Evolutionary conservation across 2,888 invertebrate genomes (phyloP), one percentile per base, ranked within the genome.

Genomic region (Drosophila infuscata): DNA sequence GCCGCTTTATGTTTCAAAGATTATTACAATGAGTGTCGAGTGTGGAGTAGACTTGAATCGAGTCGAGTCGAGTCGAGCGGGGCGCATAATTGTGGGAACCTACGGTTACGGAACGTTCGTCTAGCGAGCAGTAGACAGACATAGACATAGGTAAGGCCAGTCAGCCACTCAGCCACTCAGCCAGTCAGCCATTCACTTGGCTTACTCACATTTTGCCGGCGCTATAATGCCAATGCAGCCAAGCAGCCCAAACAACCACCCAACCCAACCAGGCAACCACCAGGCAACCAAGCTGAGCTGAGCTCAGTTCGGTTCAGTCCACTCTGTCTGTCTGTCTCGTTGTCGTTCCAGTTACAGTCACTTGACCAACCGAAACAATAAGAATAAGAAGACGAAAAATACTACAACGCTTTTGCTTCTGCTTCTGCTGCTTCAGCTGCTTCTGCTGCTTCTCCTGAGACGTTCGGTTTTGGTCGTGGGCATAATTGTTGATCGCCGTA

Each of bases 321-420:
- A 71, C 62, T 74, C 68, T 66, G 77, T 75, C 72, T 46, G 75
- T 66, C 73, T 46, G 71, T 71, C 68, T 74, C 62, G 68, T 74
- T 74, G 76, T 85, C 89, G 91, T 91, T 88, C 88, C 91, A 92
- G 92, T 93, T 93, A 91, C 92, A 92, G 92, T 91, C 92, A 92
- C 92, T 92, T 92, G 92, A 91, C 92, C 92, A 92, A 93, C 92
- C 92, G 92, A 92, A 92, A 92, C 92, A 91, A 78, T 82, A 89
- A 89, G 91, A 92, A 91, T 91, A 84, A 88, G 74, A 79, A 70
- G 56, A 63, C 82, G 74, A 76, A 70, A 71, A 78, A 59, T 52
- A 49, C 69, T 62, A 62, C 56, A 62, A 43, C 20, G 43, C 51
- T 54, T 63, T 43, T 67, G 53, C 67, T 49, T 30, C 33, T 25